Conservation (phyloP, 2,113 vertebrate species). For the Gasterosteus aculeatus region DNA sequence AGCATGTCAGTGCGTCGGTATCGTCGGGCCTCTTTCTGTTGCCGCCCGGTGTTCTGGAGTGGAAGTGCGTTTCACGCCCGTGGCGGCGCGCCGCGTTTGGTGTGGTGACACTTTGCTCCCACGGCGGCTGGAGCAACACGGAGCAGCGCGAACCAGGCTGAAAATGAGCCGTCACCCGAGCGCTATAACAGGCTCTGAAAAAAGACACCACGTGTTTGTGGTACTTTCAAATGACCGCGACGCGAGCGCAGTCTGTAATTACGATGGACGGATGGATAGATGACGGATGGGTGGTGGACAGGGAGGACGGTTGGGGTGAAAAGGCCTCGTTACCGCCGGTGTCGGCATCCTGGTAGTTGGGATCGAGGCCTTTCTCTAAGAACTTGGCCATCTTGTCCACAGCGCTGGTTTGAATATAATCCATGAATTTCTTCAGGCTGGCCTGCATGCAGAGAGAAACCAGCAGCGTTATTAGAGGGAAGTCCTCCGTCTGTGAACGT, state of each 20-base stretch:
- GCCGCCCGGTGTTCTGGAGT: constrained; percentile 46
- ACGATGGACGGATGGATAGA: neutral
- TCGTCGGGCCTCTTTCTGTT: constrained; percentile 37
- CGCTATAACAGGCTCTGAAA: constrained; percentile 37
- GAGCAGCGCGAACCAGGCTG: constrained; percentile 55
- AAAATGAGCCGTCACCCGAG: constrained; percentile 57
- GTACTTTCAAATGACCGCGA: neutral
- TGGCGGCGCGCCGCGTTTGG: constrained; percentile 44
- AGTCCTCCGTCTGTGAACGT: neutral
- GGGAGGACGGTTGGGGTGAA: neutral
- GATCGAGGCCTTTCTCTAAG: constrained; percentile 92
- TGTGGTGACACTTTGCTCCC: constrained; percentile 68
- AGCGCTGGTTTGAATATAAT: constrained; percentile 88
- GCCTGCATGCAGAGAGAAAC: constrained; percentile 77
- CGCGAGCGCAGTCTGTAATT: neutral
- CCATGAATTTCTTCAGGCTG: constrained; percentile 92
- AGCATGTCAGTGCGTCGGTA: neutral
- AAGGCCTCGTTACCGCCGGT: constrained; percentile 83
- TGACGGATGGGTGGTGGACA: neutral
- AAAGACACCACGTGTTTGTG: constrained; percentile 28
- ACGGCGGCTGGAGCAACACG: constrained; percentile 45
- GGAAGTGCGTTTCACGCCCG: constrained; percentile 51
- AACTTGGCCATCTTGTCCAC: constrained; percentile 91
- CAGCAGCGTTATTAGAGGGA: constrained; percentile 6
- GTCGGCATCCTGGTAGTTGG: constrained; percentile 91